Evolutionary conservation across 2,888 invertebrate genomes (phyloP), one percentile per base, ranked within the genome.

Genomic region (Latrodectus hesperus): DNA sequence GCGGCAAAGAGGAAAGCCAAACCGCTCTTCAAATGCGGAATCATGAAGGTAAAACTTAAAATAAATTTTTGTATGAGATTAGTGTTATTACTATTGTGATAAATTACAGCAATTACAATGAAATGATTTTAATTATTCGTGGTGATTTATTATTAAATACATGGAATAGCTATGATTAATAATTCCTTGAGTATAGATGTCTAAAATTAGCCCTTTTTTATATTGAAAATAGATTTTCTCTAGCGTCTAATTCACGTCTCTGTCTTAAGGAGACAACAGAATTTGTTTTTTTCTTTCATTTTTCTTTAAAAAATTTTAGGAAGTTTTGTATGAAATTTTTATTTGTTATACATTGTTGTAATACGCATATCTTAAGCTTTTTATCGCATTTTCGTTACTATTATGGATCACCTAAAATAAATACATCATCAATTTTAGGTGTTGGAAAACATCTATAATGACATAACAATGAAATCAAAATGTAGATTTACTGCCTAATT

Each of bases 1-100:
- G 88, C 77, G 87, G 87, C 6, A 88, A 53, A 84, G 84, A 88
- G n/a, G 84, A 75, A 38, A 70, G 22, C 10, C 88, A 88, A 72
- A 55, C 68, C 11, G 53, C 51, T 67, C 67, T 88, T 16, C 88
- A 88, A 22, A 60, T 67, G 11, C 49, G 75, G 55, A 75, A 70
- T n/a, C 70, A 52, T 51, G 88, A 88, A 22, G 88, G 88, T 88
- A 84, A 71, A 82, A 65, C 64, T 17, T 71, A 38, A 55, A 17
- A 12, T 11, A 26, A 16, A n/a, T 12, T 12, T 10, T 65, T 5
- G 14, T 10, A 12, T 52, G 4, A 9, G 52, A 60, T 53, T 17
- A 49, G 64, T n/a, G 9, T 26, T 16, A 76, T 49, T 10, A 49
- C n/a, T 9, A 49, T 3, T 76, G 64, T 65, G 16, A 11, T 10